These are phyloP conservation scores for Prinia subflava DNA, from an alignment of 2,113 vertebrate species.

Conservation along the genomic window DNA sequence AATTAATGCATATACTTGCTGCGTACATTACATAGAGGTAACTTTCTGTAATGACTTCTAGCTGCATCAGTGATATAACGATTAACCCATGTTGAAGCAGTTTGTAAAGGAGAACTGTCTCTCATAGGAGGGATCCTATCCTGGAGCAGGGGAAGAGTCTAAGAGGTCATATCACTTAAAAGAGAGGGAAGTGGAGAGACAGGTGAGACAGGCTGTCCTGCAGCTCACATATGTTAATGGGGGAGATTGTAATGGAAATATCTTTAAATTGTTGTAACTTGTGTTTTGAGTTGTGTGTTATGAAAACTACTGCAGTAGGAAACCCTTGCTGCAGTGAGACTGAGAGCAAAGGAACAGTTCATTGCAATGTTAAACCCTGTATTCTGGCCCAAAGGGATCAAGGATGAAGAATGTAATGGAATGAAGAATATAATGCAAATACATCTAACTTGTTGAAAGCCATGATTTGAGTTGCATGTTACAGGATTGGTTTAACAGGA, in stretches of 20 bases:
- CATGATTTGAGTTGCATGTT: neutral
- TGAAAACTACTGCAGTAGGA: neutral
- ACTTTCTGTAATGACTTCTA: neutral
- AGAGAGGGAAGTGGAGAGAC: neutral
- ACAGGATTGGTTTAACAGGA: neutral
- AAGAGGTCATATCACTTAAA: neutral
- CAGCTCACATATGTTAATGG: neutral
- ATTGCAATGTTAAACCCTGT: neutral
- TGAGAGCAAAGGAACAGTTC: neutral
- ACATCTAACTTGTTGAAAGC: neutral
- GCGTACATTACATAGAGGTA: neutral
- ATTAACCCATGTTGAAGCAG: neutral
- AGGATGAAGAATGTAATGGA: neutral
- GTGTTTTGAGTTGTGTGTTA: neutral
- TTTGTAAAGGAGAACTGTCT: neutral
- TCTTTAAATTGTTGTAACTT: neutral
- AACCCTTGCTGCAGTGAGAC: neutral
- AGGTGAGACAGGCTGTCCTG: neutral
- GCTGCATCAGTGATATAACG: neutral
- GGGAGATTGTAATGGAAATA: too few relatives aligned
- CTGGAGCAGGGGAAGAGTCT: neutral
- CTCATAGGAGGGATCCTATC: neutral
- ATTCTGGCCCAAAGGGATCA: neutral
- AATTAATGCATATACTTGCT: neutral
- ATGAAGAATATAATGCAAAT: neutral